phyloP scores from a whole-genome alignment of 2,797 vertebrate genomes.

The Mareca penelope region DNA sequence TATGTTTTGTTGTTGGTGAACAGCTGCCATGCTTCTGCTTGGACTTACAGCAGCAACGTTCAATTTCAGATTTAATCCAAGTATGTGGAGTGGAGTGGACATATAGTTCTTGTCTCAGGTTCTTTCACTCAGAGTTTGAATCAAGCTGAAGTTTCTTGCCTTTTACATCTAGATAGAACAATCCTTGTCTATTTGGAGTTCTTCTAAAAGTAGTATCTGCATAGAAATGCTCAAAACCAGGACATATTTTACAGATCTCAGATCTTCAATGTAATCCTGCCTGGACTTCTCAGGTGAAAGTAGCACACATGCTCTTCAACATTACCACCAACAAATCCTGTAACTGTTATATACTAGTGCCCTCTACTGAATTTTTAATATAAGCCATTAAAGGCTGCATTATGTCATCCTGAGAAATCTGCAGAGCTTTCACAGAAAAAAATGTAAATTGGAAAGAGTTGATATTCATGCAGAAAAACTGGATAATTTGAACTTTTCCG shows the following conservation, averaged over 20 bases:
- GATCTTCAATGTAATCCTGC: neutral
- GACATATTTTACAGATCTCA: neutral
- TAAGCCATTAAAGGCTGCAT: neutral
- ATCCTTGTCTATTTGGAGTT: neutral
- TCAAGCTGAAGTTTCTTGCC: neutral
- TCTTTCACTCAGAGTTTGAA: neutral
- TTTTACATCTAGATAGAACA: neutral
- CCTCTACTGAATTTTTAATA: constrained; percentile 6
- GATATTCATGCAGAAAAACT: neutral
- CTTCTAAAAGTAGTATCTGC: neutral
- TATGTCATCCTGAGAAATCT: neutral
- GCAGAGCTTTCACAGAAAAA: neutral
- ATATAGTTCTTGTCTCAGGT: neutral
- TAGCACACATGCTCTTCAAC: neutral
- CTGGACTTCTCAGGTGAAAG: neutral
- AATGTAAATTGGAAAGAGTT: neutral
- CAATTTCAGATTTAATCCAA: neutral
- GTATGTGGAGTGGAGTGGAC: neutral
- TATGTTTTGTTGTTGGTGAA: neutral
- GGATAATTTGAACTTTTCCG: neutral
- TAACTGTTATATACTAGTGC: neutral
- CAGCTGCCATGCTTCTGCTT: neutral
- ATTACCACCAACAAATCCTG: neutral
- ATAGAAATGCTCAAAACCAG: neutral
- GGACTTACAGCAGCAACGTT: neutral